A percentile compares a stretch with the other conserved stretches of the same genome.
These are phyloP conservation scores for Microctonus brassicae DNA, from an alignment of 2,888 invertebrate species.

Conservation along the genomic window DNA sequence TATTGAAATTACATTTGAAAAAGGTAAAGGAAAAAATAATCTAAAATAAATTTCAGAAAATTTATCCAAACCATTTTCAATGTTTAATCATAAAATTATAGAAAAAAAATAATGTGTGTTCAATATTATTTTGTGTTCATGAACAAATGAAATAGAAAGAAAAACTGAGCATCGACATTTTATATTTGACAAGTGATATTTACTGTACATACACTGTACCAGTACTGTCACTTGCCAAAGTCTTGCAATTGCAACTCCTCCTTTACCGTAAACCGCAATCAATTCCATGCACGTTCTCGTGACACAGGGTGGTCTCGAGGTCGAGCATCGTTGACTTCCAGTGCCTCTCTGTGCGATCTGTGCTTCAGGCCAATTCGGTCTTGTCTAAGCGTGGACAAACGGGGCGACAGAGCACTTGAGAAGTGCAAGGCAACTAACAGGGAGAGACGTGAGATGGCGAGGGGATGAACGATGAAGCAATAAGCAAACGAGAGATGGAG, in stretches of 20 bases:
- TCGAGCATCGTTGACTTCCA: constrained; percentile 21
- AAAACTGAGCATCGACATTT: too few relatives aligned
- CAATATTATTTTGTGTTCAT: too few relatives aligned
- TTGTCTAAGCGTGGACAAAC: constrained; percentile 26
- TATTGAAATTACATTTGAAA: constrained; percentile 9
- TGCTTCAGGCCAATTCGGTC: constrained; percentile 20
- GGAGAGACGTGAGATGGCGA: neutral
- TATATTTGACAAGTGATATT: neutral
- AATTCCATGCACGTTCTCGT: constrained; percentile 6
- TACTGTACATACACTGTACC: neutral
- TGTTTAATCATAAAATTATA: neutral
- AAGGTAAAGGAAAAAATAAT: neutral
- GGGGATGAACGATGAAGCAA: neutral
- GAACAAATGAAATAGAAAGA: neutral
- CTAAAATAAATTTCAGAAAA: neutral
- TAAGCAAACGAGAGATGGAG: neutral
- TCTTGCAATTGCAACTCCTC: constrained; percentile 1
- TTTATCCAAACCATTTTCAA: neutral
- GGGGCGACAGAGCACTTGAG: constrained; percentile 33
- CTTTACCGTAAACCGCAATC: neutral
- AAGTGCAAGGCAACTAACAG: constrained; percentile 6
- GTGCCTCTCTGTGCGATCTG: neutral
- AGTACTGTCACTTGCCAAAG: constrained; percentile 4
- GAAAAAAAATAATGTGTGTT: neutral
- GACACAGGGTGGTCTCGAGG: constrained; percentile 5